Evolutionary conservation across 2,113 vertebrate genomes (phyloP).

Genomic region (Vulpes vulpes): DNA sequence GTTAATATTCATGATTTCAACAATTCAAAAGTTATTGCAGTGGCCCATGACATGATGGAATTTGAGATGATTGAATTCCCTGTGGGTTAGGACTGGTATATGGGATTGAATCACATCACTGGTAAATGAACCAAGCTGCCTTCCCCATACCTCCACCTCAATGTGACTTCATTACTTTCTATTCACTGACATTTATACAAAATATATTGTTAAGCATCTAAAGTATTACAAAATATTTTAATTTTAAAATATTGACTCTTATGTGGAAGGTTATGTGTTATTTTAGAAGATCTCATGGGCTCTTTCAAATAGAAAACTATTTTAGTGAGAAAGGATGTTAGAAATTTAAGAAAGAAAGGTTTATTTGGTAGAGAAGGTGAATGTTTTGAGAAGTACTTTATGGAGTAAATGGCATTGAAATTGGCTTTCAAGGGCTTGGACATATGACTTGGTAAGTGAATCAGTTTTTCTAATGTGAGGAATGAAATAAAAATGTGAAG

Average conservation of each 20-base stretch:
- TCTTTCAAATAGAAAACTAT: neutral
- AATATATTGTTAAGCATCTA: neutral
- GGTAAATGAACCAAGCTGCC: neutral
- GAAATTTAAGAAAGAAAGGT: neutral
- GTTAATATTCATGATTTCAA: slow-evolving; percentile 26
- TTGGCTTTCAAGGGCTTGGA: neutral
- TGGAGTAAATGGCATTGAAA: neutral
- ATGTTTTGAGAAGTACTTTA: neutral
- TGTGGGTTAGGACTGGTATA: neutral
- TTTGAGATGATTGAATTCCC: neutral
- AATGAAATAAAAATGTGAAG: neutral
- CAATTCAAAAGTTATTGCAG: neutral
- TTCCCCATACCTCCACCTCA: neutral
- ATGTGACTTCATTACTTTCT: neutral
- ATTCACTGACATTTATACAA: neutral
- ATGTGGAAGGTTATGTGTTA: neutral
- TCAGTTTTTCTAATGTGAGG: neutral
- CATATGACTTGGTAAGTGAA: neutral
- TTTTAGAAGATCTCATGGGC: neutral
- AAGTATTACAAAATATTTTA: neutral
- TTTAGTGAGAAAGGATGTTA: neutral
- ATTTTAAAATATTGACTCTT: neutral
- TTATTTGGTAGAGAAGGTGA: neutral
- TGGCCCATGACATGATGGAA: neutral
- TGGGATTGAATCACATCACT: neutral